Base-by-base conservation (phyloP, 1,140 invertebrate genomes). In the Drosophila funebris region DNA sequence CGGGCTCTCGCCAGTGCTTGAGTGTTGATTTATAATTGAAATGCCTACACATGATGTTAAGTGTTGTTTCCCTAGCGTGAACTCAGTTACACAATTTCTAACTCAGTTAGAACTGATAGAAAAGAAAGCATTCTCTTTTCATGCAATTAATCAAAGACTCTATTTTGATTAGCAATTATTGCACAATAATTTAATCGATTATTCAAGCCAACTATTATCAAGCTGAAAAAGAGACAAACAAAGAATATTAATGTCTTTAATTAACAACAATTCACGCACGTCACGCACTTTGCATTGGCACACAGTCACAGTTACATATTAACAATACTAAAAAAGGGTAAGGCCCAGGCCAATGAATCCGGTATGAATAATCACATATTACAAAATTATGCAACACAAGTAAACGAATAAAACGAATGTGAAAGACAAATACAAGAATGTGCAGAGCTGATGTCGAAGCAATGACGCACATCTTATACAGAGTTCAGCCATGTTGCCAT, bases 321-420 rank as follows among this genome's bases (percentile, higher is more conserved):
- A 48, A 46, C 14, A 22, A 39, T 29, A 44, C 44, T 48, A 24
- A 52, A 36, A 71, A 61, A 29, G 13, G 54, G 64, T 56, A 76
- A 83, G 58, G 43, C 70, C 36, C 31, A 41, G 31, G 56, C 37
- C 81, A 62, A 46, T 62, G 70, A 74, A 78, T 85, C 81, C 72
- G 81, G 78, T 50, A 82, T 85, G 82, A 85, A 78, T 84, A 85
- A 81, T 71, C 77, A 44, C 5, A 61, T 24, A 63, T 70, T 66
- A 71, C 61, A 61, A 78, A 82, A 66, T 77, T 80, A 33, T 60
- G 76, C 77, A 78, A 71, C 22, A 31, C 4, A 13, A 48, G 27
- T 27, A 14, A 27, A 6, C 44, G 48, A 52, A 52, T 52, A 48
- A 24, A 48, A 29, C 24, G 24, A 48, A 31, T 48, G 24, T 24